Conservation (phyloP, 2,113 vertebrate genomes). For the Ibidorhyncha struthersii region DNA sequence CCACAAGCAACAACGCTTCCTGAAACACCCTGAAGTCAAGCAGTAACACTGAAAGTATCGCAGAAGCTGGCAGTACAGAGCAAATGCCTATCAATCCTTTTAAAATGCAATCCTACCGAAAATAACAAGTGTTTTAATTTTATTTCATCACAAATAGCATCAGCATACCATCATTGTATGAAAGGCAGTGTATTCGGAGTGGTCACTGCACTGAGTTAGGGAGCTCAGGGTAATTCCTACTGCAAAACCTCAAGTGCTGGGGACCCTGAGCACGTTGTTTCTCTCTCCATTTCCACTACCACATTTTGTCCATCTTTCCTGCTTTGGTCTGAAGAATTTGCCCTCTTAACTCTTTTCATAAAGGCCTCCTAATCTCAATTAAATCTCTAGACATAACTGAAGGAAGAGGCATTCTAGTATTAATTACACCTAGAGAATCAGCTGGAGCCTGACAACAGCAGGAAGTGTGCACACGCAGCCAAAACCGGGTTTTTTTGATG, state of each 20-base stretch:
- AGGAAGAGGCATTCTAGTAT: neutral
- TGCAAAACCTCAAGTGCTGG: neutral
- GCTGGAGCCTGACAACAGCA: neutral
- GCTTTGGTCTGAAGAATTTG: neutral
- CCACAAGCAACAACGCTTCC: neutral
- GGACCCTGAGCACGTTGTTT: neutral
- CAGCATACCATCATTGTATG: accelerated
- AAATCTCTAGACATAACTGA: neutral
- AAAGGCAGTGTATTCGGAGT: neutral
- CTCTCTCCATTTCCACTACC: neutral
- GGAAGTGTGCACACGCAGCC: neutral
- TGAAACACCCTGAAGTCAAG: neutral
- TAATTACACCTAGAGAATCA: neutral
- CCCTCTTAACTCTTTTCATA: neutral
- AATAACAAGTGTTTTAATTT: neutral
- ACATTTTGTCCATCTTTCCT: neutral
- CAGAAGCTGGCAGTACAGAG: neutral
- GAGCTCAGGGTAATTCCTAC: neutral
- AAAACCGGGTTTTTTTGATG: neutral
- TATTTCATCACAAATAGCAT: neutral
- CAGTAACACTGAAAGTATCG: neutral
- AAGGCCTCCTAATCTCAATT: neutral
- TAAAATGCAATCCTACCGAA: neutral
- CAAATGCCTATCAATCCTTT: neutral
- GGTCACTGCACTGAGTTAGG: neutral